Conservation (phyloP, 2,888 invertebrate genomes). For the Eristalis pertinax region DNA sequence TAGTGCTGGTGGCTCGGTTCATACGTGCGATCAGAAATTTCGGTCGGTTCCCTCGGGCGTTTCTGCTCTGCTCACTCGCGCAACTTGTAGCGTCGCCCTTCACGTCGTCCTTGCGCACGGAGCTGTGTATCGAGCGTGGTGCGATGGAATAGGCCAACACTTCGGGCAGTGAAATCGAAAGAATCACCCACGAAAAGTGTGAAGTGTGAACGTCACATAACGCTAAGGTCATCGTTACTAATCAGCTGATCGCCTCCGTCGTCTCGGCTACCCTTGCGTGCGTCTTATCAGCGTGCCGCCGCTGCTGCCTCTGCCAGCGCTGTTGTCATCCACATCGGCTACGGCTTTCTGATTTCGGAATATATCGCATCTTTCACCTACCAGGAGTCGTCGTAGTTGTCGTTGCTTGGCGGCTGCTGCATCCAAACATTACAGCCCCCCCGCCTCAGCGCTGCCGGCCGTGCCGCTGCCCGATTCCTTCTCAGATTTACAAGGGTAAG, state of each 20-base stretch:
- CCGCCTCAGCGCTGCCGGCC: not conserved
- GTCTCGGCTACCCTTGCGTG: constrained; percentile 65
- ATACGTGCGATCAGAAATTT: not conserved
- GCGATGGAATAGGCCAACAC: not conserved
- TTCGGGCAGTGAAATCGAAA: not conserved
- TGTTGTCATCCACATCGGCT: constrained; percentile 34
- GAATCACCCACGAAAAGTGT: constrained; percentile 5
- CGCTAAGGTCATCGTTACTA: constrained; percentile 7
- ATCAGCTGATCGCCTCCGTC: constrained; percentile 58
- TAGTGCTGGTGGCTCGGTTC: constrained; percentile 55
- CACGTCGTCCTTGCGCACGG: not conserved
- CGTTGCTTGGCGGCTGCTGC: not conserved
- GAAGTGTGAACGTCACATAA: constrained; percentile 29
- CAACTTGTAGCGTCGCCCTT: not conserved
- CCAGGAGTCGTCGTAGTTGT: not conserved
- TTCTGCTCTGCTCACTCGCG: not conserved
- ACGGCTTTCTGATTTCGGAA: constrained; percentile 56
- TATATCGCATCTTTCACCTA: not conserved
- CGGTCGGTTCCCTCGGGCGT: not conserved
- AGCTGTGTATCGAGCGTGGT: not conserved
- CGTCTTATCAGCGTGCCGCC: not conserved
- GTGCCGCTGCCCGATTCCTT: constrained; percentile 2
- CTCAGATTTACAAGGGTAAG: constrained; percentile 55
- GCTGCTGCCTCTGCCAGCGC: constrained; percentile 25
- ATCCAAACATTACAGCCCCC: not conserved